phyloP scores from a whole-genome alignment of 2,797 vertebrate species.

The Knipowitschia caucasica region DNA sequence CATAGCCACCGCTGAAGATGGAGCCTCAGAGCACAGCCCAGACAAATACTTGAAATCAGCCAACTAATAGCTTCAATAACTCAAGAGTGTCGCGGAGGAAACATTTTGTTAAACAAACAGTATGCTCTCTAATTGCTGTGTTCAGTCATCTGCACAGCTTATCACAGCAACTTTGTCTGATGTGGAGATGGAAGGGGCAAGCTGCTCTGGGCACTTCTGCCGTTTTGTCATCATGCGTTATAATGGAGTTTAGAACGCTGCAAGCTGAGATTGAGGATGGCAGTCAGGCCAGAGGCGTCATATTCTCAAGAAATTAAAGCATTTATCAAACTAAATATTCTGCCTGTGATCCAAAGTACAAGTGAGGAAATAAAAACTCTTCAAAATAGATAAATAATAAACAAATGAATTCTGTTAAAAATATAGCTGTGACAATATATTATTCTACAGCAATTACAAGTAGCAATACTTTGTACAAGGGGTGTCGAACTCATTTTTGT shows the following conservation, averaged over 20 bases:
- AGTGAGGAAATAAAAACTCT: too few species aligned
- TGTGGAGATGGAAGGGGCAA: constrained; percentile 42
- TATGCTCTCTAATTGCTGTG: constrained; percentile 89
- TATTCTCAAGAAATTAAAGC: background rate
- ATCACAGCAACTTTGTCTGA: constrained; percentile 63
- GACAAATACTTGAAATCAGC: constrained; percentile 89
- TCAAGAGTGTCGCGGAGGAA: constrained; percentile 86
- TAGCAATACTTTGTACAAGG: too few species aligned
- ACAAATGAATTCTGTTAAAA: too few species aligned
- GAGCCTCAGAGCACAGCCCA: constrained; percentile 68
- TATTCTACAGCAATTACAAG: too few species aligned
- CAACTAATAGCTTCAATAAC: constrained; percentile 90
- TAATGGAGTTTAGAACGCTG: constrained; percentile 8
- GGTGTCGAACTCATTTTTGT: too few species aligned
- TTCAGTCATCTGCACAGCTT: constrained; percentile 83
- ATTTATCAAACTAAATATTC: background rate
- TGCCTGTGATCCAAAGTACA: background rate
- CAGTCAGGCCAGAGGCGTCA: constrained; percentile 14
- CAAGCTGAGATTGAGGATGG: constrained; percentile 25
- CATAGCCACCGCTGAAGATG: constrained; percentile 70
- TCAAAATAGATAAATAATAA: too few species aligned
- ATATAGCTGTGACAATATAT: too few species aligned
- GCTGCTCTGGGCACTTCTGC: constrained; percentile 46
- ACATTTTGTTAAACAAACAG: constrained; percentile 90
- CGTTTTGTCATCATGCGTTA: constrained; percentile 31